phyloP scores from a whole-genome alignment of 2,888 invertebrate genomes.

The Choreutis nemorana region DNA sequence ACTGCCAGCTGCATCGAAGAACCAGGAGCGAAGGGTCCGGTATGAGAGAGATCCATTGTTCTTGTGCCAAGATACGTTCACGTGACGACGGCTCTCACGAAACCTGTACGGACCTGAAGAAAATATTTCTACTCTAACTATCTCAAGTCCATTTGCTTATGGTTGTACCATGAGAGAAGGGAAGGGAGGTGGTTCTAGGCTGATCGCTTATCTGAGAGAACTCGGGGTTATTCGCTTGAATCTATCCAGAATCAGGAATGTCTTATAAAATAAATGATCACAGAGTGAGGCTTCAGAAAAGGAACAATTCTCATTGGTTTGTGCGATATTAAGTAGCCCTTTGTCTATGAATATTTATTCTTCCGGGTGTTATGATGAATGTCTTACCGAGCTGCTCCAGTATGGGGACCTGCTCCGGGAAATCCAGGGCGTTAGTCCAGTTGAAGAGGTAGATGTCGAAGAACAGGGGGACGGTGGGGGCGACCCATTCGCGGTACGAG shows the following conservation, averaged over 20 bases:
- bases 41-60: slow-evolving; percentile 78
- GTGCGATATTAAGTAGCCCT: background rate
- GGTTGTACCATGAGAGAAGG: too few relatives aligned
- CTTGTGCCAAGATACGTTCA: slow-evolving; percentile 75
- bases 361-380: background rate
- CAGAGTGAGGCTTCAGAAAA: too few relatives aligned
- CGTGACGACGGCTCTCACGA: slow-evolving; percentile 74
- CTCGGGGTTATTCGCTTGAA: too few relatives aligned
- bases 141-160: too few relatives aligned
- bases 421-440: slow-evolving; percentile 80
- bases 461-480: slow-evolving; percentile 68
- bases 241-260: too few relatives aligned
- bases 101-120: slow-evolving; percentile 70
- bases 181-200: too few relatives aligned
- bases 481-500: slow-evolving; percentile 75
- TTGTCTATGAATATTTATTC: background rate
- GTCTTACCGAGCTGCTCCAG: slow-evolving; percentile 39
- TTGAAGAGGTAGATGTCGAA: slow-evolving; percentile 79
- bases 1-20: slow-evolving; percentile 72
- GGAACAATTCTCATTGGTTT: too few relatives aligned
- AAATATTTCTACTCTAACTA: too few relatives aligned
- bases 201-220: too few relatives aligned
- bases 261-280: too few relatives aligned
- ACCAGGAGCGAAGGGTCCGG: slow-evolving; percentile 71
- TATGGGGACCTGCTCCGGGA: slow-evolving; percentile 56